Evolutionary conservation across 1,140 invertebrate genomes (phyloP), one percentile per base, ranked within the genome.

Genomic region (Grapholita molesta): DNA sequence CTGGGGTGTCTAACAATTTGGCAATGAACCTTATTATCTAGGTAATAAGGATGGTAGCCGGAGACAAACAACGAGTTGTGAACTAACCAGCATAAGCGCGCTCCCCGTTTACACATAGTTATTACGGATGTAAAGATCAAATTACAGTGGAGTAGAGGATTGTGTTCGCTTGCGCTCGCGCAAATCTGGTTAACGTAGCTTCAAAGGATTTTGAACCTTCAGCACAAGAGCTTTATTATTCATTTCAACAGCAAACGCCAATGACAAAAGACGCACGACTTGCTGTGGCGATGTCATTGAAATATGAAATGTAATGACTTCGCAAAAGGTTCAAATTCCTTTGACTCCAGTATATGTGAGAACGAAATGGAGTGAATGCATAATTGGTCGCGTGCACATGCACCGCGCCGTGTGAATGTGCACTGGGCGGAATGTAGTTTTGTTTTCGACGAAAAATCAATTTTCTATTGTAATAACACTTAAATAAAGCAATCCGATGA

Each of bases 311-410:
- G 35, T 38, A 38, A 15, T 5, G n/a, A 15, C 3, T n/a, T 4
- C 9, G 1, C 35, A 38, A 3, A 38, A 38, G n/a, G n/a, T n/a
- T 15, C n/a, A 11, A 3, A 38, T 6, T 38, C 3, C 0, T 15
- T 15, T 38, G 4, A 35, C n/a, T 35, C 33, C 12, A 35, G 33
- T 35, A 35, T 12, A 35, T 12, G 11, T 35, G 33, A 35, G 32
- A 9, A 9, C 32, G 8, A 32, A 32, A 32, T 12, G 12, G 12
- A 38, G 35, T 38, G 35, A 75, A 73, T 21, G 6, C 42, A 78
- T 79, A 82, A 82, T 79, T 76, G 74, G 70, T 74, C 68, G 72
- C 74, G 71, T 82, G 67, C 70, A 67, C 18, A 33, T 33, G 53
- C 48, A 23, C 18, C 67, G 55, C 64, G 38, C 15, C 61, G 42